Evolutionary conservation across 2,888 invertebrate species (phyloP).

Genomic region (Pherbina coryleti): DNA sequence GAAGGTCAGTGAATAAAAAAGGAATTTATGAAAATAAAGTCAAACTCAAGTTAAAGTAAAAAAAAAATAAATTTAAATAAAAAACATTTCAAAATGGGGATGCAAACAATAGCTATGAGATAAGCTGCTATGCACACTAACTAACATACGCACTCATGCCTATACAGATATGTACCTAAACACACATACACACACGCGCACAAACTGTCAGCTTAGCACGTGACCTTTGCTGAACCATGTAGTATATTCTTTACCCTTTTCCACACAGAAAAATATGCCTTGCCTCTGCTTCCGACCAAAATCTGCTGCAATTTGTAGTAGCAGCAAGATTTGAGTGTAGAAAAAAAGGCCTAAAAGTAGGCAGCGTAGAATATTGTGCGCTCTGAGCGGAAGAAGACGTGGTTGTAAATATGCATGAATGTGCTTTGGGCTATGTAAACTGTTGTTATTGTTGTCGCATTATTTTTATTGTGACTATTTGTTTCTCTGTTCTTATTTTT

Average conservation of each 20-base stretch:
- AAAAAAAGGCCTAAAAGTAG: too few species aligned
- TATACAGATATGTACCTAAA: too few species aligned
- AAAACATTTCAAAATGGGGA: too few species aligned
- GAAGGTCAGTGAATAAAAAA: not conserved
- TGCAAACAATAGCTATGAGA: too few species aligned
- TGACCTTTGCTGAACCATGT: slow-evolving; percentile 9
- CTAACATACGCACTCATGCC: too few species aligned
- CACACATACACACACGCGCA: not conserved
- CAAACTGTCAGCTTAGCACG: not conserved
- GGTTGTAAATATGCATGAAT: not conserved
- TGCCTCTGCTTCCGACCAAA: too few species aligned
- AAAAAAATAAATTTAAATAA: too few species aligned
- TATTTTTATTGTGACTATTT: slow-evolving; percentile 21
- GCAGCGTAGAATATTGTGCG: not conserved
- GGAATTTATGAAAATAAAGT: slow-evolving; percentile 1
- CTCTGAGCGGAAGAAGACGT: not conserved
- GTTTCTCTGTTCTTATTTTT: not conserved
- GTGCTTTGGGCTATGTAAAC: not conserved
- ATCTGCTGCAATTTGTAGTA: not conserved
- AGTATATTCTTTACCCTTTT: too few species aligned
- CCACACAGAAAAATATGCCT: too few species aligned
- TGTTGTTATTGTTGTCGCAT: slow-evolving; percentile 5
- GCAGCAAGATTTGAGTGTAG: not conserved
- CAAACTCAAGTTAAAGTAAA: too few species aligned
- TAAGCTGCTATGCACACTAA: too few species aligned